Conservation (phyloP, 2,888 invertebrate genomes). For the Prenolepis imparis region DNA sequence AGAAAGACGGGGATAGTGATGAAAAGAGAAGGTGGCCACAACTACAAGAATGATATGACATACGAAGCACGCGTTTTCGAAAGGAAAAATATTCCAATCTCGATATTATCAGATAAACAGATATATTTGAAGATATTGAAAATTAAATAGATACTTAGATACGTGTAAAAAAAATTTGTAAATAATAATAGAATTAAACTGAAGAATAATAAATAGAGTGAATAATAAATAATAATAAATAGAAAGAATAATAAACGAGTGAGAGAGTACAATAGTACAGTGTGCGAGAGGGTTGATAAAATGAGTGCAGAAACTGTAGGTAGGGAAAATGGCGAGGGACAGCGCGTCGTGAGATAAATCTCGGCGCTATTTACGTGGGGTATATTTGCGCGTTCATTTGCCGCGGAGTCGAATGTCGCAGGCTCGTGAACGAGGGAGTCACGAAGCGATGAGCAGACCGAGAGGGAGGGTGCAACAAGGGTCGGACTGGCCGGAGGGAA, state of each 20-base stretch:
- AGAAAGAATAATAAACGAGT: too few species aligned
- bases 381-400: constrained; percentile 71
- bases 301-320: constrained; percentile 3
- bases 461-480: constrained; percentile 26
- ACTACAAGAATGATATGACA: constrained; percentile 11
- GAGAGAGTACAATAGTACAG: too few species aligned
- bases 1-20: background rate
- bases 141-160: constrained; percentile 7
- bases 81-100: background rate
- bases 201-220: too few species aligned
- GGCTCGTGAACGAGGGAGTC: constrained; percentile 27
- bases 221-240: too few species aligned
- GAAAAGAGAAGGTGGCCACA: constrained; percentile 4
- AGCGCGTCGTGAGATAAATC: constrained; percentile 63
- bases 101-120: background rate
- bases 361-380: constrained; percentile 64
- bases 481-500: constrained; percentile 15
- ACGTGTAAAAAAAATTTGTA: background rate
- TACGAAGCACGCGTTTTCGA: background rate
- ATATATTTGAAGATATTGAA: constrained; percentile 6
- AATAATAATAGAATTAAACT: background rate
- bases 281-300: background rate
- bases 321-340: background rate
- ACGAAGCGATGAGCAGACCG: constrained; percentile 18
- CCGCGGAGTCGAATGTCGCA: constrained; percentile 50